Conservation (phyloP, 2,797 vertebrate genomes). For the Galaxias olidus region DNA sequence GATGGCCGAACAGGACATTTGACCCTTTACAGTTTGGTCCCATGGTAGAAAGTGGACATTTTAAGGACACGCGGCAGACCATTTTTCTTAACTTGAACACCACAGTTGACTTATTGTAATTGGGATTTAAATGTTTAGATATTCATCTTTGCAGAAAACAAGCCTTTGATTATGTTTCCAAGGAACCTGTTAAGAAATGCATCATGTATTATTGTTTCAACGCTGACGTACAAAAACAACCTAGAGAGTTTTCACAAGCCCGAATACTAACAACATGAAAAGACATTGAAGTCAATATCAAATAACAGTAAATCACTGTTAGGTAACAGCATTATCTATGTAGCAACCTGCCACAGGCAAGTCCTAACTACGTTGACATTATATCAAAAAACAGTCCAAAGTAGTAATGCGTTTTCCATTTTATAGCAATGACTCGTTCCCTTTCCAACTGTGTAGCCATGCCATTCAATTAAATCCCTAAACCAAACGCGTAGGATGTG, state of each 20-base stretch:
- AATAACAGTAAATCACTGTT: conserved; percentile 37
- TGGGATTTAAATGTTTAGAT: too few relatives aligned
- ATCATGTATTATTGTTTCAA: too few relatives aligned
- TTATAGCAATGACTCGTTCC: conserved; percentile 6
- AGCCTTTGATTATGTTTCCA: too few relatives aligned
- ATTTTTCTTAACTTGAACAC: too few relatives aligned
- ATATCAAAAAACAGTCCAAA: conserved; percentile 12
- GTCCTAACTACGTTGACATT: not conserved
- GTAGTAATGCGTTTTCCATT: conserved; percentile 14
- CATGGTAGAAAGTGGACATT: conserved; percentile 51
- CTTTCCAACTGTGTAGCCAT: conserved; percentile 10
- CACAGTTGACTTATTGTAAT: too few relatives aligned
- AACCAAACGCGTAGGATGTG: conserved; percentile 9
- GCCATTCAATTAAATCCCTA: conserved; percentile 25
- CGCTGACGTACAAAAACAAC: too few relatives aligned
- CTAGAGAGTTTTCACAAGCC: too few relatives aligned
- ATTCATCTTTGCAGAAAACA: too few relatives aligned
- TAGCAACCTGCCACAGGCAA: too few relatives aligned
- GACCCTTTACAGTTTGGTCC: conserved; percentile 71
- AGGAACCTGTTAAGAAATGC: too few relatives aligned
- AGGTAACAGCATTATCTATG: conserved; percentile 41
- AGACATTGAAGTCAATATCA: conserved; percentile 11
- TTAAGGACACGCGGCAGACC: conserved; percentile 6
- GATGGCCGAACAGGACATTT: conserved; percentile 37
- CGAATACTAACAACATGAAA: conserved; percentile 4